A percentile compares a stretch with the other conserved stretches of the same genome.
phyloP scores from a whole-genome alignment of 1,140 invertebrate species.

The Meloidogyne chitwoodi region DNA sequence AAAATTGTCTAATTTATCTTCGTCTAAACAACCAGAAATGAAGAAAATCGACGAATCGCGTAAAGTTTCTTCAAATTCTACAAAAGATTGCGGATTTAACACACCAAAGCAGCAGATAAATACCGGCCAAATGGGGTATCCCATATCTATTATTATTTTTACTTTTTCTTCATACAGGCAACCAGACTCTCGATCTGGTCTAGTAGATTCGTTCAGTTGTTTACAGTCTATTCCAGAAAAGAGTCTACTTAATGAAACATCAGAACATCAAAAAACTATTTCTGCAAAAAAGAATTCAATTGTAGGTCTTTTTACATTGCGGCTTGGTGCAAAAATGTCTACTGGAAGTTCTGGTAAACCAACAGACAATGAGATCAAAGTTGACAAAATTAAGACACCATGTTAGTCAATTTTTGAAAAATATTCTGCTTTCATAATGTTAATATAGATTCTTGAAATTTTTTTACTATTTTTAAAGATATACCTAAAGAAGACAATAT shows the following conservation, averaged over 20 bases:
- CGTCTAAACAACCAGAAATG: not conserved
- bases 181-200: not conserved
- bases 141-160: not conserved
- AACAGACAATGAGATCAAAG: not conserved
- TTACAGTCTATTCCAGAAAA: constrained; percentile 19
- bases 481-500: not conserved
- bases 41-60: not conserved
- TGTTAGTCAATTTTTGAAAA: not conserved
- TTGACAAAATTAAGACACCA: not conserved
- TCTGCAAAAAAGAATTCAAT: constrained; percentile 26
- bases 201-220: constrained; percentile 12
- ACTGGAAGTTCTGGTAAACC: constrained; percentile 13
- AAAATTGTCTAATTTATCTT: not conserved
- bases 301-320: constrained; percentile 18
- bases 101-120: not conserved
- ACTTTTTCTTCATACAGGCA: not conserved
- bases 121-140: not conserved
- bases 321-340: constrained; percentile 20
- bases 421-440: too few species aligned
- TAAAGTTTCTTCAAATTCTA: not conserved
- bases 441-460: not conserved
- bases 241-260: not conserved
- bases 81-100: not conserved
- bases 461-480: not conserved
- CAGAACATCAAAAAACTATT: not conserved